A percentile compares a stretch with the other conserved stretches of the same genome.
These are phyloP conservation scores for Oscheius sp. DNA, from an alignment of 2,888 invertebrate species.

Conservation along the genomic window DNA sequence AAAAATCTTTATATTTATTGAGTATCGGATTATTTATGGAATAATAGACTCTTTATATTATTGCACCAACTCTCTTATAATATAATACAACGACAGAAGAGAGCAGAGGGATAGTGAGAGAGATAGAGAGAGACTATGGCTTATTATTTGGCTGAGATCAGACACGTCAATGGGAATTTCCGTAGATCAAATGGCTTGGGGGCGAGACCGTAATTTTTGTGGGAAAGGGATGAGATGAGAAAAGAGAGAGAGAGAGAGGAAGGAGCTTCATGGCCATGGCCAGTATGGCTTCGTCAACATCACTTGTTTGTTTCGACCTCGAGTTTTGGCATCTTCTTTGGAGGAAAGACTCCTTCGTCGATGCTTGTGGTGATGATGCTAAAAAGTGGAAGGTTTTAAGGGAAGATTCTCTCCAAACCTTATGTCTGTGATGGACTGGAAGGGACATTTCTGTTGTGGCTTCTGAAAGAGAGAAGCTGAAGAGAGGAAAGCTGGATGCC, in stretches of 20 bases:
- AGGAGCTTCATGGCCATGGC: slow-evolving; percentile 57
- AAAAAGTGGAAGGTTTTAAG: slow-evolving; percentile 23
- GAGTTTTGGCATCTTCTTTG: slow-evolving; percentile 46
- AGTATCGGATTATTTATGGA: not conserved
- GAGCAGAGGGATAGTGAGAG: not conserved
- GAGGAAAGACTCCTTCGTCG: slow-evolving; percentile 47
- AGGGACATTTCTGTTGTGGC: not conserved
- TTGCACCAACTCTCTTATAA: slow-evolving; percentile 8
- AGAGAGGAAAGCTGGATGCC: slow-evolving; percentile 11
- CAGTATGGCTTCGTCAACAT: slow-evolving; percentile 62
- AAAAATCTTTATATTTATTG: not conserved
- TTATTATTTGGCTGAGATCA: slow-evolving; percentile 28
- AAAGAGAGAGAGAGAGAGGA: not conserved
- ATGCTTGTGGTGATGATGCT: slow-evolving; percentile 51
- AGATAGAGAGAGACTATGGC: not conserved
- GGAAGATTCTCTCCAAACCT: slow-evolving; percentile 10
- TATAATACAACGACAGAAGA: not conserved
- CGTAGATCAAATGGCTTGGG: slow-evolving; percentile 23
- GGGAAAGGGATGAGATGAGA: not conserved
- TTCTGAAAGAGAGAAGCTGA: slow-evolving; percentile 15
- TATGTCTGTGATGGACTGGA: slow-evolving; percentile 27
- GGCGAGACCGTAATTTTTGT: slow-evolving; percentile 5
- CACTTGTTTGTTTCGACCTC: slow-evolving; percentile 53
- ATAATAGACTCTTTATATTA: not conserved
- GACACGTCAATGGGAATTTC: slow-evolving; percentile 28